phyloP scores from a whole-genome alignment of 2,113 vertebrate genomes.

The Bubo scandiacus region DNA sequence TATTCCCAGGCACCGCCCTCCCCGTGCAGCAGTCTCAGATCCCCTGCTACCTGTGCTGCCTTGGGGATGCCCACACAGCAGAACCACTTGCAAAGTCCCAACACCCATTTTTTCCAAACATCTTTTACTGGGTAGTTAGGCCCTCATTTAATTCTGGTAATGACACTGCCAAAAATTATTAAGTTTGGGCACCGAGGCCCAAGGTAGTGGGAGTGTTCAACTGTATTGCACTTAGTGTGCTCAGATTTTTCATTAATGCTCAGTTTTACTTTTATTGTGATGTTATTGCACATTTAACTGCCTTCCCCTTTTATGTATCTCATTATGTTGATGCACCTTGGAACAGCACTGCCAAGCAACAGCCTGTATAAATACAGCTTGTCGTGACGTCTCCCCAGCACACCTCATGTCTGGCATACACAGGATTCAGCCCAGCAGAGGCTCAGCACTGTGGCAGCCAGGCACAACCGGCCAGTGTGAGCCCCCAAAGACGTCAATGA shows the following conservation, averaged over 20 bases:
- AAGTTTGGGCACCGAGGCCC: background rate
- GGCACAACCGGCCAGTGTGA: background rate
- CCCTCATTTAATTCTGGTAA: background rate
- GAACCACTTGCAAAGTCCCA: background rate
- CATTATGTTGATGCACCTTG: slow-evolving; percentile 53
- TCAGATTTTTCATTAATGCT: slow-evolving; percentile 48
- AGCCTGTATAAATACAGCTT: slow-evolving; percentile 16
- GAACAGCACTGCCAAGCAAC: slow-evolving; percentile 44
- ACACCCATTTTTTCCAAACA: background rate
- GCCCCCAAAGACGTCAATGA: background rate
- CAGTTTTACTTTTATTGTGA: slow-evolving; percentile 49
- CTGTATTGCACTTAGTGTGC: background rate
- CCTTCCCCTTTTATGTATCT: slow-evolving; percentile 53
- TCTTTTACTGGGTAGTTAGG: slow-evolving; percentile 1
- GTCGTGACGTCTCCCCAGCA: background rate
- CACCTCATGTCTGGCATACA: background rate
- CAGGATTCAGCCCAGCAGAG: background rate
- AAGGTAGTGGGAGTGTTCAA: background rate
- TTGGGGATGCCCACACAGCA: background rate
- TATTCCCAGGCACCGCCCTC: rapidly evolving
- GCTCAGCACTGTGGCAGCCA: background rate
- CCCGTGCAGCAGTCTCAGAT: background rate
- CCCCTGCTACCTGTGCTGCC: background rate
- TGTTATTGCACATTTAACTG: slow-evolving; percentile 47
- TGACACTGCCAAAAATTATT: slow-evolving; percentile 10